Evolutionary conservation across 2,797 vertebrate species (phyloP), one percentile per base, ranked within the genome.

Genomic region (Cossypha dichroa): DNA sequence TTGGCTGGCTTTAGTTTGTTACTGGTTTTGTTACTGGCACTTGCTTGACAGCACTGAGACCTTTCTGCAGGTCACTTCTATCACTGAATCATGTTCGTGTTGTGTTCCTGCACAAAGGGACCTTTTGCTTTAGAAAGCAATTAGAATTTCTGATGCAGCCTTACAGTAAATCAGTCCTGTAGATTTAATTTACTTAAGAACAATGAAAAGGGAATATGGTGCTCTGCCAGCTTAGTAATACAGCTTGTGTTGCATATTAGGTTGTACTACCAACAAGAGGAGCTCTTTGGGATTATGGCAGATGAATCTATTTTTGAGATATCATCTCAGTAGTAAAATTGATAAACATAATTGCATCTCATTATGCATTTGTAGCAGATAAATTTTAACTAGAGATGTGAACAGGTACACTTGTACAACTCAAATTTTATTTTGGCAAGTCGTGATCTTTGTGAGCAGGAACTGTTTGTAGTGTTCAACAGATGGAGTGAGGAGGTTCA

Each of bases 151-250:
- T 80, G 20, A 26, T 67, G 31, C 25, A 78, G n/a, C 34, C 33
- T 63, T 56, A 33, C 36, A 64, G 54, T 80, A 82, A 84, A 72
- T 82, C 64, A 69, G 45, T 52, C 38, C 41, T 41, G 19, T 66
- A 68, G n/a, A 72, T 92, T 73, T 51, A 76, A 85, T 83, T 92
- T 88, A 82, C 49, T 89, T 74, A 52, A 22, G 5, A 74, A 67
- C 15, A 46, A 15, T 40, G 20, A 59, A 85, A 78, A 85, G n/a
- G 38, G 26, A 54, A 40, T 56, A 29, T 13, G 36, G 9, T 8
- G 2, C 8, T 85, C 29, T 79, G 46, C 41, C 34, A 76, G 5
- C 2, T 87, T 72, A 68, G 9, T 56, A 63, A 11, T 43, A 67
- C 15, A 4, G 7, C 17, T 75, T 34, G 16, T 46, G 19, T 62